These are phyloP conservation scores for Beroe ovata DNA, from an alignment of 37 sponge, comb jelly and placozoan genomes.

Conservation along the genomic window DNA sequence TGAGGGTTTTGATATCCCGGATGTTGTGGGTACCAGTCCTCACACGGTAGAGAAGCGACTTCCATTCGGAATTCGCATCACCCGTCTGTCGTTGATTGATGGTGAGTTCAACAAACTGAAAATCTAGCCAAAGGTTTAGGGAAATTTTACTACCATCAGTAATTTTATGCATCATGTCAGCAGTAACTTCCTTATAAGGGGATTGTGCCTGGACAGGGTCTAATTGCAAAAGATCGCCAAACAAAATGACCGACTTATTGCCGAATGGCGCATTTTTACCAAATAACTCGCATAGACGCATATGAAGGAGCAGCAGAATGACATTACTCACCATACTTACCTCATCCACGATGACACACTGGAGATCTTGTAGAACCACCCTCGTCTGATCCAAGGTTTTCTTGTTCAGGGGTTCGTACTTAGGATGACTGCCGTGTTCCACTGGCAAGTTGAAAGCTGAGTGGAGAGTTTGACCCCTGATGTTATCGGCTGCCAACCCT, in stretches of 20 bases:
- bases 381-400: conserved; percentile 67
- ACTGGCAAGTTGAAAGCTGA: conserved; percentile 69
- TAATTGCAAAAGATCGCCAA: conserved; percentile 3
- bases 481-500: conserved; percentile 69
- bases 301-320: conserved; percentile 68
- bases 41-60: not conserved
- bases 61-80: conserved; percentile 31
- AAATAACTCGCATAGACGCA: conserved; percentile 71
- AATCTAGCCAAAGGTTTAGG: conserved; percentile 67
- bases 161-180: not conserved
- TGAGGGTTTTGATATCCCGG: not conserved
- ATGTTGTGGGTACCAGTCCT: not conserved
- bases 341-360: conserved; percentile 74
- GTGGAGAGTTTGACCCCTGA: conserved; percentile 69
- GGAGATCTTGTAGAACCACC: conserved; percentile 56
- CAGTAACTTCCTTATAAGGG: not conserved
- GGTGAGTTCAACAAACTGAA: conserved; percentile 10
- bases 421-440: conserved; percentile 71
- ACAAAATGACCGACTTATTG: conserved; percentile 39
- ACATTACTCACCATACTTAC: conserved; percentile 73
- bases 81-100: conserved; percentile 35
- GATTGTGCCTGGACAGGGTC: not conserved
- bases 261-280: conserved; percentile 45
- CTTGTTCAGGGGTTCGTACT: conserved; percentile 71
- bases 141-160: not conserved